phyloP scores from a whole-genome alignment of 2,113 vertebrate genomes.

The Heliornis fulica region DNA sequence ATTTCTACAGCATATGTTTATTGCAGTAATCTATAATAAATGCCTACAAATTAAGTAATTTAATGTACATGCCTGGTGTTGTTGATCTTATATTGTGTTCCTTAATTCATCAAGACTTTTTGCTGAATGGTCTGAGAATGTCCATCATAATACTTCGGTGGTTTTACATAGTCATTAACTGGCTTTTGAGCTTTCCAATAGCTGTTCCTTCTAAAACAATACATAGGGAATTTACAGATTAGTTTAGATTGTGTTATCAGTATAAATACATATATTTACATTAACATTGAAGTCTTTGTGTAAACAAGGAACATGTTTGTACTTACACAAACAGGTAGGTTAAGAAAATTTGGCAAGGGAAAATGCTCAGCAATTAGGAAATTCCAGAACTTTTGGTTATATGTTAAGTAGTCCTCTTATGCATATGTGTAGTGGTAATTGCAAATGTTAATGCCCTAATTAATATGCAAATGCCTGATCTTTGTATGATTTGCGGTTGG shows the following conservation, averaged over 20 bases:
- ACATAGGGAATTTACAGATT: not conserved
- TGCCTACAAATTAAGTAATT: slow-evolving; percentile 8
- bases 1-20: not conserved
- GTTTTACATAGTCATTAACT: not conserved
- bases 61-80: not conserved
- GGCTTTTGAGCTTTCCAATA: not conserved
- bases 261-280: not conserved
- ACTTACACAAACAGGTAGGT: not conserved
- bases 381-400: not conserved
- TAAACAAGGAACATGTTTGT: not conserved
- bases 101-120: slow-evolving; percentile 20
- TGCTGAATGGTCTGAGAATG: not conserved
- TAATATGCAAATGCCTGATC: not conserved
- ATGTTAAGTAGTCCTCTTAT: not conserved
- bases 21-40: slow-evolving; percentile 10
- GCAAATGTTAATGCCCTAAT: not conserved
- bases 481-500: rapidly evolving
- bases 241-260: not conserved
- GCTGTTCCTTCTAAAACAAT: not conserved
- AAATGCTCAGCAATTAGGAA: not conserved
- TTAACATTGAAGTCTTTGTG: not conserved
- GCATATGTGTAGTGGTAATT: not conserved
- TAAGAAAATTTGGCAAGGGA: not conserved
- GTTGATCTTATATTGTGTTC: slow-evolving; percentile 7
- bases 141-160: not conserved